A percentile compares a stretch with the other conserved stretches of the same genome.
phyloP scores from a whole-genome alignment of 1,140 invertebrate species.

The Zaprionus africanus region DNA sequence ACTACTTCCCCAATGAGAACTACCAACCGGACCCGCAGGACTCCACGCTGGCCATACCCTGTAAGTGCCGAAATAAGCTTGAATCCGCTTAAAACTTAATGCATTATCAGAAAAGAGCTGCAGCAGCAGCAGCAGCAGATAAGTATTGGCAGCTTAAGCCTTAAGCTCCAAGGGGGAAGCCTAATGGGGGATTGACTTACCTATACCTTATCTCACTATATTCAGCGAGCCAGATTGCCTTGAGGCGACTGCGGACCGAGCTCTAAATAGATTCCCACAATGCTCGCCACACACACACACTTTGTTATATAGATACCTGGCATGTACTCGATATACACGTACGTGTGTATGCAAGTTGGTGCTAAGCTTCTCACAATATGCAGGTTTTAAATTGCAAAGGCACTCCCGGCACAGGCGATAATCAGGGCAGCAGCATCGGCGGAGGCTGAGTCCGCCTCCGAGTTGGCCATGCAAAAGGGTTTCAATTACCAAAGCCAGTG shows the following conservation, averaged over 20 bases:
- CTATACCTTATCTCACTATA: background rate
- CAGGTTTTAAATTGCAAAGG: background rate
- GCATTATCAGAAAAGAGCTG: background rate
- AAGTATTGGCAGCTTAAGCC: no score
- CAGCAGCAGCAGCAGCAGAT: no score
- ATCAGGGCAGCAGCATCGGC: background rate
- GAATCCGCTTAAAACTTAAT: background rate
- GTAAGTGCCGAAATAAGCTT: conserved; percentile 86
- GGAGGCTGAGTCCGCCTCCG: background rate
- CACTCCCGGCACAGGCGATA: background rate
- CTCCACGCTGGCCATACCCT: conserved; percentile 94
- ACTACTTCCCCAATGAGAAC: conserved; percentile 93
- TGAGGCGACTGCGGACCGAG: background rate
- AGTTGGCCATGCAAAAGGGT: background rate
- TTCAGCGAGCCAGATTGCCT: background rate
- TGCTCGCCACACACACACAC: no score
- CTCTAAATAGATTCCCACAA: background rate
- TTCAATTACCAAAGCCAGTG: background rate
- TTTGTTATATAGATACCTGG: background rate
- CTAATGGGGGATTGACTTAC: background rate
- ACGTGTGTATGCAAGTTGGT: background rate
- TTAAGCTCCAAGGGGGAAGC: no score
- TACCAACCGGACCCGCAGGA: conserved; percentile 94
- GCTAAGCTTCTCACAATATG: background rate
- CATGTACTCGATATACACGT: background rate